Evolutionary conservation across 2,888 invertebrate genomes (phyloP), one percentile per base, ranked within the genome.

Genomic region (Lycocerus yunnanus): DNA sequence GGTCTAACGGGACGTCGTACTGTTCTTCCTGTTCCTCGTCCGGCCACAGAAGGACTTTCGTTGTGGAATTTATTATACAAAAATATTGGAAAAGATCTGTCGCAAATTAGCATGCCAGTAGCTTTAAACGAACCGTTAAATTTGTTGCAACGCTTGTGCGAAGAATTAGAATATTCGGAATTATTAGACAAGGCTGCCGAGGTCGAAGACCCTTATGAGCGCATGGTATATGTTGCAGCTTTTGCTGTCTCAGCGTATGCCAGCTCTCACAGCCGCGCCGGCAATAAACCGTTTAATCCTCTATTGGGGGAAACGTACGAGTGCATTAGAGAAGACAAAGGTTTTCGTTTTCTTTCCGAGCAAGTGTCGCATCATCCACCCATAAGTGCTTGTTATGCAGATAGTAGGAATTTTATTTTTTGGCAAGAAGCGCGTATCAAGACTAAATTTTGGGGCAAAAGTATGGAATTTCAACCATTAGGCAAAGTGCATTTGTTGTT

Each of bases 381-480:
- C 0, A 91, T 95, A 18, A 93, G 94, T 71, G 94, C 93, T 16
- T 94, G 95, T 81, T 91, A 94, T 88, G 94, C 94, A 67, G 93
- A 94, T 84, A 93, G 94, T 4, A 87, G 90, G 58, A 92, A 91
- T 84, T 95, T 94, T 89, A 89, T 90, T 18, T 93, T 95, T 87
- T 94, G 93, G 93, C 95, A 95, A 88, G 95, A 95, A 85, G 92
- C 93, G 10, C 89, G 95, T 79, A 93, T 95, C 81, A 94, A 94
- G 87, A 95, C 94, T 74, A 95, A 95, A 88, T 95, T 95, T 88
- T 95, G 95, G 95, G 95, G 95, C 76, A 95, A 95, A 87, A 95
- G 94, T 72, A 95, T 95, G 94, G 95, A 95, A 88, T 94, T 95
- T 86, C 94, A 95, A 85, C 95, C 95, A 0, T 88, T 93, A 16